phyloP scores from a whole-genome alignment of 2,888 invertebrate species.

The Monoplex corrugatus region DNA sequence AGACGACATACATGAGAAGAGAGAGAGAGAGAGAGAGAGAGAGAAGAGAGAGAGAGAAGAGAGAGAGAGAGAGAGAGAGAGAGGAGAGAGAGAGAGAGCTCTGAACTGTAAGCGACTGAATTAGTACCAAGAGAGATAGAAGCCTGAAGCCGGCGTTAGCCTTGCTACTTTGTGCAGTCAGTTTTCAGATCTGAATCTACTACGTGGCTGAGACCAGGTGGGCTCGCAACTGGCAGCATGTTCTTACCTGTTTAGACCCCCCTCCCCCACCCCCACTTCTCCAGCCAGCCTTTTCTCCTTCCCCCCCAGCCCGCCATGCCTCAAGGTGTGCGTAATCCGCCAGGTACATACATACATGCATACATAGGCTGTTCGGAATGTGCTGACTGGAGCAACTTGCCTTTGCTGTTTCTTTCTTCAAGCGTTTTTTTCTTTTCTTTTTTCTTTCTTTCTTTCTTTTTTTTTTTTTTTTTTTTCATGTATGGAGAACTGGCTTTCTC shows the following conservation, averaged over 20 bases:
- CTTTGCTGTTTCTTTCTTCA: not conserved
- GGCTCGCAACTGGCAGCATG: not conserved
- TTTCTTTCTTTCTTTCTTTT: not conserved
- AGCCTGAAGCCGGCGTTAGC: too few relatives aligned
- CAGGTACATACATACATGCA: not conserved
- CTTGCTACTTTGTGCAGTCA: too few relatives aligned
- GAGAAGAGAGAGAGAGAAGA: too few relatives aligned
- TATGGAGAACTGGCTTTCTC: too few relatives aligned
- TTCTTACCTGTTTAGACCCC: not conserved
- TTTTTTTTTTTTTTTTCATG: too few relatives aligned
- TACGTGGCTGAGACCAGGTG: slow-evolving; percentile 7
- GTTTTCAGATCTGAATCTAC: too few relatives aligned
- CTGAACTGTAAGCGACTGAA: too few relatives aligned
- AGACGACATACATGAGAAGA: too few relatives aligned
- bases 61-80: too few relatives aligned
- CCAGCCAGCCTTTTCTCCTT: not conserved
- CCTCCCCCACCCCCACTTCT: not conserved
- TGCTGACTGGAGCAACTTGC: slow-evolving; percentile 20
- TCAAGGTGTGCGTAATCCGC: slow-evolving; percentile 24
- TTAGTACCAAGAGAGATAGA: too few relatives aligned
- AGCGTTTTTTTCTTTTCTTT: not conserved
- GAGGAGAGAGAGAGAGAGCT: too few relatives aligned
- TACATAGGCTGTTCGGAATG: not conserved
- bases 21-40: too few relatives aligned
- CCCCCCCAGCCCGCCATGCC: not conserved